Percentiles rank a stretch among this genome's conserved stretches.
These are phyloP conservation scores for Drosophila antonietae DNA, from an alignment of 2,888 invertebrate genomes.

Conservation along the genomic window DNA sequence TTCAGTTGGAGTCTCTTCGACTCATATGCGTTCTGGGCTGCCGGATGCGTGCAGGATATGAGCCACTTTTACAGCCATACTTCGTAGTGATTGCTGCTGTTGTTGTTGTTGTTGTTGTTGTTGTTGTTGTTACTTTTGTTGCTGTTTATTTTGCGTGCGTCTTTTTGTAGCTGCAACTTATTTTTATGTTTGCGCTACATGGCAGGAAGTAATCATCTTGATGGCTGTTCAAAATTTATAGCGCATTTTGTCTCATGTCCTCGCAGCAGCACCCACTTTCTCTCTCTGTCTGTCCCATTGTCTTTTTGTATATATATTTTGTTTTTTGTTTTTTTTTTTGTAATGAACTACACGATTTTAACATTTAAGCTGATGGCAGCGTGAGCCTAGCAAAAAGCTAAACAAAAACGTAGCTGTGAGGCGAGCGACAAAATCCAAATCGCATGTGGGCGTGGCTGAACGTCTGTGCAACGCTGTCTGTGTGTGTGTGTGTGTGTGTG, in stretches of 20 bases:
- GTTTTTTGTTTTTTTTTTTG: slow-evolving; percentile 11
- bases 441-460: slow-evolving; percentile 54
- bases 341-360: slow-evolving; percentile 78
- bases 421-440: slow-evolving; percentile 43
- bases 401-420: slow-evolving; percentile 53
- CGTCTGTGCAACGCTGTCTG: slow-evolving; percentile 11
- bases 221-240: slow-evolving; percentile 78
- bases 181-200: slow-evolving; percentile 75
- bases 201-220: slow-evolving; percentile 80
- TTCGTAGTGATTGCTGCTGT: slow-evolving; percentile 52
- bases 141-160: slow-evolving; percentile 68
- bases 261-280: slow-evolving; percentile 4
- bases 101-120: slow-evolving; percentile 31
- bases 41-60: slow-evolving; percentile 78
- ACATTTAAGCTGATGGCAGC: slow-evolving; percentile 63
- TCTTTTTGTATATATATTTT: not conserved
- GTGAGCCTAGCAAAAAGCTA: slow-evolving; percentile 47
- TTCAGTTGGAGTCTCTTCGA: slow-evolving; percentile 55
- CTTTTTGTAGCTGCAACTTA: slow-evolving; percentile 67
- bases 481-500: slow-evolving; percentile 35
- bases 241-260: slow-evolving; percentile 54
- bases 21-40: slow-evolving; percentile 67
- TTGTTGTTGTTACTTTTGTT: slow-evolving; percentile 40
- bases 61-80: slow-evolving; percentile 77
- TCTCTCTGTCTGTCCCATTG: not conserved